Conservation (phyloP, 2,888 invertebrate species). For the Deroplatys truncata region DNA sequence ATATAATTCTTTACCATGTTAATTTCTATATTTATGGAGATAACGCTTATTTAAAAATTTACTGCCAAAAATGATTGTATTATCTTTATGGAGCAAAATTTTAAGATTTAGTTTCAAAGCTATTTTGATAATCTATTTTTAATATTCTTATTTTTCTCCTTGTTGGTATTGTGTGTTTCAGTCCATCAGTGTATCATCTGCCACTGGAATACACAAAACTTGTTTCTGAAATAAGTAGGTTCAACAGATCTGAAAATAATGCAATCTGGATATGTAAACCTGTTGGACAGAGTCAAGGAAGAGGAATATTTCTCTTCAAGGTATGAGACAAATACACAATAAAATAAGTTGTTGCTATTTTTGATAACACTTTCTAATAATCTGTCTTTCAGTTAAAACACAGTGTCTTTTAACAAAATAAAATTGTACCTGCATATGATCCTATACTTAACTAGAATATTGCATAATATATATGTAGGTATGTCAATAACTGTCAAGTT, state of each 20-base stretch:
- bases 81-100: background rate
- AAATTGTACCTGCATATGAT: no score
- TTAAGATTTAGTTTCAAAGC: background rate
- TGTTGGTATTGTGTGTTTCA: constrained; percentile 39
- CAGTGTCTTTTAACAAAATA: no score
- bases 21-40: no score
- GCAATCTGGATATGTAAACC: constrained; percentile 86
- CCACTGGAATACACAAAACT: constrained; percentile 81
- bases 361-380: no score
- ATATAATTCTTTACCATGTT: no score
- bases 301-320: constrained; percentile 77
- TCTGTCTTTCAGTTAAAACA: no score
- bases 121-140: background rate
- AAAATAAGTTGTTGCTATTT: no score
- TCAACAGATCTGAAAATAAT: constrained; percentile 42
- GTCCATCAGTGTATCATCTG: constrained; percentile 74
- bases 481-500: no score
- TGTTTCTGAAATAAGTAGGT: constrained; percentile 68
- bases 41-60: no score
- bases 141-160: background rate
- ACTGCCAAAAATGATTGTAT: background rate
- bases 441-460: no score
- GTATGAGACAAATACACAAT: constrained; percentile 45
- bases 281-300: constrained; percentile 78
- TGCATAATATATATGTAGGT: no score